phyloP scores from a whole-genome alignment of 2,113 vertebrate genomes.

The Phylloscopus whistleri region DNA sequence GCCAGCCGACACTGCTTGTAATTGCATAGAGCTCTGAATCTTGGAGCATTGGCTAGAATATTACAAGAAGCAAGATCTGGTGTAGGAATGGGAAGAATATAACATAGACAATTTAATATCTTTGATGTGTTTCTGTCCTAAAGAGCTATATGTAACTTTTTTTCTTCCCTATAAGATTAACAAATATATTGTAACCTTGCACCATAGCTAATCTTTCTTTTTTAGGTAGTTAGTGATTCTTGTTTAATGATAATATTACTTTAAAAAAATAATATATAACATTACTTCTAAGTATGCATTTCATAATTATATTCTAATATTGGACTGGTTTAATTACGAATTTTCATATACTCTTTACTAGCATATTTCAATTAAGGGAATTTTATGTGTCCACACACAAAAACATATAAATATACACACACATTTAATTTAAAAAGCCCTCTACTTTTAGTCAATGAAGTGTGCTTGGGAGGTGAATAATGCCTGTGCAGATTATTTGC shows the following conservation, averaged over 20 bases:
- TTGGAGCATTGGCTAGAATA: background rate
- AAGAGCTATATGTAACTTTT: background rate
- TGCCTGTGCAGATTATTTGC: conserved; percentile 53
- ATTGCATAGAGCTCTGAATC: background rate
- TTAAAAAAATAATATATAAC: background rate
- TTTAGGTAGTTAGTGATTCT: background rate
- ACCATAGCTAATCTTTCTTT: background rate
- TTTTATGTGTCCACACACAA: background rate
- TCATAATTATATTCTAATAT: background rate
- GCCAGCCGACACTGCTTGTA: background rate
- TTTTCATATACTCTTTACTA: background rate
- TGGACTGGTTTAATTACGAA: background rate
- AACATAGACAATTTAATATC: background rate
- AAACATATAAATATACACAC: accelerated
- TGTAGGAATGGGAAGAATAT: background rate
- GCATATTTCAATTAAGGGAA: background rate
- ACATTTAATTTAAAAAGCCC: background rate
- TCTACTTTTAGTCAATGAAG: background rate
- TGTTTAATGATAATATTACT: background rate
- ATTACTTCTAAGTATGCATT: background rate
- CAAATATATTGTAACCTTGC: background rate
- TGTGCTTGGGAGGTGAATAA: conserved; percentile 53
- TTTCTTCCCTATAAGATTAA: background rate
- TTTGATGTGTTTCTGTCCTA: background rate
- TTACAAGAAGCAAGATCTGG: background rate